These are phyloP conservation scores for Oscheius sp. DNA, from an alignment of 2,888 invertebrate species.

Conservation along the genomic window DNA sequence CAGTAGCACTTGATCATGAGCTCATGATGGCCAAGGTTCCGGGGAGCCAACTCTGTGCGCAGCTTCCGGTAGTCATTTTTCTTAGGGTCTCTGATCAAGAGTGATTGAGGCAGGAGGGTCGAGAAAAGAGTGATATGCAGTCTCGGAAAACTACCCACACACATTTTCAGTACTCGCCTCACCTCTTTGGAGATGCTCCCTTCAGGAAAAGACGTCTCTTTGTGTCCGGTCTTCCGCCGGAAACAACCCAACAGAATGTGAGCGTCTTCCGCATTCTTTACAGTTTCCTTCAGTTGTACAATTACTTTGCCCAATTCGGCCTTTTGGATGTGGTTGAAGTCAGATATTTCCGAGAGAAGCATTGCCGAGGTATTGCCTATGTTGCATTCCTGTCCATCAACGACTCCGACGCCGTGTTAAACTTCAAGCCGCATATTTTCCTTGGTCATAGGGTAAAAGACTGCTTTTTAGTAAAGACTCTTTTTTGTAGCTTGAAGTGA, in stretches of 20 bases:
- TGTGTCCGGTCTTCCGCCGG: not conserved
- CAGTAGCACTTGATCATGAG: not conserved
- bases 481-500: not conserved
- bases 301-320: not conserved
- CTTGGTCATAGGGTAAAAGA: not conserved
- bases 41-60: too few relatives aligned
- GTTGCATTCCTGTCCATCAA: not conserved
- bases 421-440: not conserved
- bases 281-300: not conserved
- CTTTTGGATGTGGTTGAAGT: not conserved
- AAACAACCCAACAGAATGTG: not conserved
- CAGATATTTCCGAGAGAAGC: not conserved
- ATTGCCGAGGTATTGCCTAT: not conserved
- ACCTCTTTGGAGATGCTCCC: not conserved
- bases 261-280: not conserved
- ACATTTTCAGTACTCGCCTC: not conserved
- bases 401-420: not conserved
- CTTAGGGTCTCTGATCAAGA: too few relatives aligned
- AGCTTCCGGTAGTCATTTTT: too few relatives aligned
- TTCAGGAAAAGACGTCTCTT: not conserved
- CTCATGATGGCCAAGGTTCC: too few relatives aligned
- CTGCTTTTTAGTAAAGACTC: not conserved
- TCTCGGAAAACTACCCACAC: not conserved
- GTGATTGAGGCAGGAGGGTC: too few relatives aligned
- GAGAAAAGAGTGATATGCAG: not conserved